phyloP scores from a whole-genome alignment of 2,888 invertebrate species.

The Nomada fucata region DNA sequence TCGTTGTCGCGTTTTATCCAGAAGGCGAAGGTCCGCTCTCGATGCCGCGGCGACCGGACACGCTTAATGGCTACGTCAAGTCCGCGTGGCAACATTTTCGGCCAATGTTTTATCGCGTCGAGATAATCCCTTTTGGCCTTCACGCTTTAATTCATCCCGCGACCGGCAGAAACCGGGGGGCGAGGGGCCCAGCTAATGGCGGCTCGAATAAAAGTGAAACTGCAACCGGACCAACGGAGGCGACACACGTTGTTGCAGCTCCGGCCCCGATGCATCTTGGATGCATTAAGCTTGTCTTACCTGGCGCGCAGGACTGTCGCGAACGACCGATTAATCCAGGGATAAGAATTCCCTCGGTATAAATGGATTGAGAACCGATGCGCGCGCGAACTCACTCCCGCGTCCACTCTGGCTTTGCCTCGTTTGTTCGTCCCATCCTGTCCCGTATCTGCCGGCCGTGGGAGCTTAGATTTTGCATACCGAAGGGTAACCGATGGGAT shows the following conservation, averaged over 20 bases:
- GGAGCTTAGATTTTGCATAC: conserved; percentile 65
- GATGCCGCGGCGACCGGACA: not conserved
- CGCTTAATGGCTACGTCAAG: conserved; percentile 64
- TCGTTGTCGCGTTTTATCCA: conserved; percentile 34
- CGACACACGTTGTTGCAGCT: conserved; percentile 64
- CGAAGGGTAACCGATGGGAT: conserved; percentile 77
- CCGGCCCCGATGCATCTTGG: conserved; percentile 51
- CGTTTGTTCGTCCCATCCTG: conserved; percentile 7
- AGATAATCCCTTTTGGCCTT: conserved; percentile 65
- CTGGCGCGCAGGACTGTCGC: conserved; percentile 66
- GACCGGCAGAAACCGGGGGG: conserved; percentile 10
- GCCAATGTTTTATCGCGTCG: conserved; percentile 67
- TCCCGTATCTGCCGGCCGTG: conserved; percentile 18
- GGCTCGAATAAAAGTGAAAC: conserved; percentile 61
- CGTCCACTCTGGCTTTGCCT: conserved; percentile 7
- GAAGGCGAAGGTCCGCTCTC: not conserved
- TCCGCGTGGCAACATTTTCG: conserved; percentile 65
- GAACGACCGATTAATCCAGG: conserved; percentile 75
- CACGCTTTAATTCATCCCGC: conserved; percentile 68
- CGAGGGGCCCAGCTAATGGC: conserved; percentile 42
- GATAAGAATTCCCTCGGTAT: conserved; percentile 73
- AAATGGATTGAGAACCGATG: conserved; percentile 72
- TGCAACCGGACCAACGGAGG: conserved; percentile 58
- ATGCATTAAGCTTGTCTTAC: conserved; percentile 73
- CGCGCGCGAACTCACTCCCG: conserved; percentile 20